phyloP scores from a whole-genome alignment of 2,797 vertebrate species.

The Peromyscus nudipes region DNA sequence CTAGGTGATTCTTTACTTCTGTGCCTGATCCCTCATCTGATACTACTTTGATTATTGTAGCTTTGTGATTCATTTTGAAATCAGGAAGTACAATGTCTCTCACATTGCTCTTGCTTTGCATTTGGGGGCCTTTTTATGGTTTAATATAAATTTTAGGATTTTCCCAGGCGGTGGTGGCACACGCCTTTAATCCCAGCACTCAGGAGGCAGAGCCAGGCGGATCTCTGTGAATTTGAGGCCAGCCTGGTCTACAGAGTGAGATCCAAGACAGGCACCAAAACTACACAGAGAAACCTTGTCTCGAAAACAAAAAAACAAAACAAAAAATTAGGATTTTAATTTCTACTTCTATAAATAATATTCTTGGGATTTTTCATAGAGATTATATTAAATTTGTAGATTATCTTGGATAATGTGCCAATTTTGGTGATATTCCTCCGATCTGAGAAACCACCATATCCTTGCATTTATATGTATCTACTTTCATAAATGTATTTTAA shows the following conservation, averaged over 20 bases:
- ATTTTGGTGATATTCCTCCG: constrained; percentile 8
- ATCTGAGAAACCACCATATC: not conserved
- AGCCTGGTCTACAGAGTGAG: too few species aligned
- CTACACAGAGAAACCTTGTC: too few species aligned
- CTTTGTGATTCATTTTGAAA: not conserved
- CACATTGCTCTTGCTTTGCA: not conserved
- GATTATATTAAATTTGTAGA: not conserved
- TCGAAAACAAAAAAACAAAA: too few species aligned
- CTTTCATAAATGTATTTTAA: constrained; percentile 61
- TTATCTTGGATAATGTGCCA: not conserved
- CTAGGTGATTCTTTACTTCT: not conserved
- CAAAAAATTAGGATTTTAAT: not conserved
- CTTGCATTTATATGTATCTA: not conserved
- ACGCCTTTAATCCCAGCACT: too few species aligned
- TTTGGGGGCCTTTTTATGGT: not conserved
- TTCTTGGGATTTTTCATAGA: not conserved
- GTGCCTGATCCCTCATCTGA: not conserved
- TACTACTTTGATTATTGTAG: not conserved
- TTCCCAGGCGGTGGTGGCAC: not conserved
- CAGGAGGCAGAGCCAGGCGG: too few species aligned
- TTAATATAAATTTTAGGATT: not conserved
- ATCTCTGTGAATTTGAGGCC: too few species aligned
- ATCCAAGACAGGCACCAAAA: too few species aligned
- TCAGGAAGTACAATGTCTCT: not conserved
- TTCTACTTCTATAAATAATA: constrained; percentile 27